Base-by-base conservation (phyloP, 2,113 vertebrate species). In the Pholis gunnellus region DNA sequence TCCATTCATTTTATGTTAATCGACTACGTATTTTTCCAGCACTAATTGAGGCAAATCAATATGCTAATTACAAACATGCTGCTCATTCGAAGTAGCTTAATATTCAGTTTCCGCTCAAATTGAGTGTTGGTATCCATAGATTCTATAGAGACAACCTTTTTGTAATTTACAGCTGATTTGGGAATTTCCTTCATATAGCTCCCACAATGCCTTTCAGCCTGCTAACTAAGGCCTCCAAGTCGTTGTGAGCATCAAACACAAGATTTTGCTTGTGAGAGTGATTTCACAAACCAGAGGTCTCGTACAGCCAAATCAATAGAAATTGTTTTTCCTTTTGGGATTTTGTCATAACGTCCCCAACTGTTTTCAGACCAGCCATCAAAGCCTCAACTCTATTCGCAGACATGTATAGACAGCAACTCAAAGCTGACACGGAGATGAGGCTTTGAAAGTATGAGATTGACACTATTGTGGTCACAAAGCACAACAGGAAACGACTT, bases 401-500 rank as follows among this genome's bases (percentile, higher is more conserved):
- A 93, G 89, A 89, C 89, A 91, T 81, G 81, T 89, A 93, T 91
- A 91, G 90, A 92, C 93, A 89, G 89, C 88, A 84, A 82, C 92
- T 91, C 90, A 91, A 84, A 80, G 75, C 84, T 87, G 89, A 92
- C 87, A 87, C 89, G 52, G 69, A 88, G 89, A 93, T 84, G 88
- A 87, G 90, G 90, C 92, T 94, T 93, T 94, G 89, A 90, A 94
- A 89, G 92, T 89, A 87, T 36, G 52, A 95, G 93, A 93, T 91
- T 95, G 94, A 93, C 94, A 94, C 93, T 92, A 87, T 92, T 93
- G 92, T 94, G 93, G 92, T 86, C 90, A 93, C 94, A 94, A 88
- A 86, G 94, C 94, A 92, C 94, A 94, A 95, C 95, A 94, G 95
- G 94, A 93, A 88, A 81, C 87, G 84, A 94, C 94, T 95, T 95